Base-by-base conservation (phyloP, 2,888 invertebrate genomes). In the Amphipyra berbera region DNA sequence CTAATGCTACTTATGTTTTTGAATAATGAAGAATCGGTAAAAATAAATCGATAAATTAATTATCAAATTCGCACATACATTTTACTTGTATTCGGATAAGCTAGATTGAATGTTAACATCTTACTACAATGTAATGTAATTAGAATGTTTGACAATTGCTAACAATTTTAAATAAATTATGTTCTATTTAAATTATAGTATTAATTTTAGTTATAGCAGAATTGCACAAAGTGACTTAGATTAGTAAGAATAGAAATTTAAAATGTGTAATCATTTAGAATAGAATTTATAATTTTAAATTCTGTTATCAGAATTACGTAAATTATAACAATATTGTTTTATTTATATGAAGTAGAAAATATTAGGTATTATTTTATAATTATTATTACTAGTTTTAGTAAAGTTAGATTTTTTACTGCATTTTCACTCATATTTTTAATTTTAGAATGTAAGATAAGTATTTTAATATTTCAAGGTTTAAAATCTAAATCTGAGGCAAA, bases 151-250 rank as follows among this genome's bases (percentile, higher is more conserved):
- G 87, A 84, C 42, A 21, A 50, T 44, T 33, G 10, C 44, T 14
- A 30, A 14, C 14, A 64, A 44, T 44, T 27, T 7, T 10, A 27
- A 49, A 13, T 33, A 15, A 33, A 9, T 14, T 14, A 42, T 13
- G 7, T 41, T 52, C 2, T 30, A 14, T 33, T 8, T 33, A 13
- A 10, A 0, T 14, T 49, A 37, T 55, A 44, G 45, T 14, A 14
- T 56, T 35, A 54, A 41, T 54, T 57, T 52, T 53, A 42, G 6
- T 21, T 42, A 49, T 58, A 79, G 63, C 76, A 83, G 70, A 88
- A 85, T 91, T 91, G 91, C 92, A 91, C 91, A 91, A 92, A 90
- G 92, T 90, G 87, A 83, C 73, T 64, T 66, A 50, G 27, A 52
- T 60, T 61, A 33, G 15, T 60, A 45, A 33, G 8, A 13, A 2